Base-by-base conservation (phyloP, 2,888 invertebrate species). In the Polymixis lichenea region DNA sequence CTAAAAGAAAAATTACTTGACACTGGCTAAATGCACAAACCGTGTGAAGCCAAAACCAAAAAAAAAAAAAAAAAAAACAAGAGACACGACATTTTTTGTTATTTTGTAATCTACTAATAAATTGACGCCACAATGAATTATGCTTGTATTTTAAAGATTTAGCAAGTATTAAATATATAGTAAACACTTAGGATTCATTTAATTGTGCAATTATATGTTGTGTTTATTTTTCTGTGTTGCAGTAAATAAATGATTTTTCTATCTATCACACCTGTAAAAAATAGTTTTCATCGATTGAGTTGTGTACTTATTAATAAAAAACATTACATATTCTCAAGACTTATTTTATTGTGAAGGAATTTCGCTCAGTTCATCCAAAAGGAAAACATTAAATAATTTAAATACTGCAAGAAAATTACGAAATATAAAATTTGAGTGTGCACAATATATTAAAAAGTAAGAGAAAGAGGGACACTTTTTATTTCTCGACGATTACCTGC, bases 401-500 rank as follows among this genome's bases (percentile, higher is more conserved):
- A 60, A 58, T 19, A 43, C 19, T 75, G 13, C 1, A 28, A 46
- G n/a, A 25, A 78, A 72, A 80, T 64, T 58, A 51, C 43, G 55
- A 51, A 81, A 76, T 67, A 64, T 71, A 60, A 83, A 80, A 84
- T 78, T 76, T 55, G 15, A 64, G 69, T 74, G 71, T 82, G 73
- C 71, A 82, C 65, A 78, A 73, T 78, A 46, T 62, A 78, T 80
- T 78, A 75, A 75, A 77, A 81, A 76, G 55, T 49, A 78, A 80
- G 66, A 76, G 62, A 76, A 70, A 22, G 53, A 55, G 11, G 58
- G 71, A 70, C 69, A 66, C 53, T 77, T 77, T 75, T 80, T 83
- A 72, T 80, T 72, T 78, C 78, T 32, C 64, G 1, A 38, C 78
- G 71, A 86, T 85, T 78, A 85, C 80, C 72, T 80, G 75, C 70